phyloP scores from a whole-genome alignment of 2,113 vertebrate species.

The Rhipidura dahli region DNA sequence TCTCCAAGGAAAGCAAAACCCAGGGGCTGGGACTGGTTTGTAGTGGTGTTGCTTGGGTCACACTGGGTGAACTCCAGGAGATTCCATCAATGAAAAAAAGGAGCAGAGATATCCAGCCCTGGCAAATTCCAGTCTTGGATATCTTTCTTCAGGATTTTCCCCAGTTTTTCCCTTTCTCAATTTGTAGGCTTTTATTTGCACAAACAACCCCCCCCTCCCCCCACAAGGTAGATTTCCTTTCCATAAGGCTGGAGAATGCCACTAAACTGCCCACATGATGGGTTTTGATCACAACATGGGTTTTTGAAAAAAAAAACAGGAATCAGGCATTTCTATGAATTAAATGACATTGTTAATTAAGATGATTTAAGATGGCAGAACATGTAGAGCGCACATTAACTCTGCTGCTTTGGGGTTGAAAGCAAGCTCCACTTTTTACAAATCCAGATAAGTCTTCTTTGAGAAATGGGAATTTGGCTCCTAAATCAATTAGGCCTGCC shows the following conservation, averaged over 20 bases:
- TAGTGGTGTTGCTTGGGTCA: neutral
- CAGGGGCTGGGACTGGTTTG: neutral
- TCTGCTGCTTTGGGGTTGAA: neutral
- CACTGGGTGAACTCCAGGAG: neutral
- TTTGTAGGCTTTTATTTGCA: neutral
- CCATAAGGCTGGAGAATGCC: neutral
- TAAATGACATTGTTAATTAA: conserved; percentile 6
- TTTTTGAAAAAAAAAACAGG: neutral
- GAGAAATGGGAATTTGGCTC: conserved; percentile 10
- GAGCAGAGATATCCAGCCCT: neutral
- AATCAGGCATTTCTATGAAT: neutral
- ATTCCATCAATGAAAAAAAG: neutral
- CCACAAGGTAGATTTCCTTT: neutral
- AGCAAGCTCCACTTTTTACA: conserved; percentile 3
- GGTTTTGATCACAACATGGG: neutral
- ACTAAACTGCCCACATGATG: neutral
- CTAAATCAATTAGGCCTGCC: conserved; percentile 54
- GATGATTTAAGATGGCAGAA: conserved; percentile 19
- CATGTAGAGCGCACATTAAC: neutral
- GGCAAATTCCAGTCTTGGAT: neutral
- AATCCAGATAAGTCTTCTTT: conserved; percentile 22
- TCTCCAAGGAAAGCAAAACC: neutral
- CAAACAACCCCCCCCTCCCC: fast-evolving
- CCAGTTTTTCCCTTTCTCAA: neutral
- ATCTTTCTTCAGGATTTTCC: neutral